Conservation (phyloP, 2,113 vertebrate genomes). For the Hippocampus mohnikei region DNA sequence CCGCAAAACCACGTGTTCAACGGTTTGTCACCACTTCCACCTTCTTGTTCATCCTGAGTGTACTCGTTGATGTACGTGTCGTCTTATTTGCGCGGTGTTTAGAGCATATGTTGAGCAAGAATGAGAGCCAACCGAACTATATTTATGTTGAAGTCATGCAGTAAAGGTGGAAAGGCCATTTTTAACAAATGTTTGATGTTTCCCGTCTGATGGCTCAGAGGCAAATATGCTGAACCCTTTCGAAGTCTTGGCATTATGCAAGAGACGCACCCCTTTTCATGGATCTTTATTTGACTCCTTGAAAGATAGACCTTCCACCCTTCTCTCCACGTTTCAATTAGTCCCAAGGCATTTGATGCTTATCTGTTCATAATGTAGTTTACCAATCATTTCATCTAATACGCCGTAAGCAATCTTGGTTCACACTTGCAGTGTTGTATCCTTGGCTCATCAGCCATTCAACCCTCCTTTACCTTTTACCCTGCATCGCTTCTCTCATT, state of each 20-base stretch:
- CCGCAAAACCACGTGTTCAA: conserved; percentile 86
- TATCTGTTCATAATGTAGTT: conserved; percentile 58
- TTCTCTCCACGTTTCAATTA: conserved; percentile 44
- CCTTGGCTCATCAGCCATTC: conserved; percentile 25
- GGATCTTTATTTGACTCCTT: conserved; percentile 18
- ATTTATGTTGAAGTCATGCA: background rate
- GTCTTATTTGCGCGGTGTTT: conserved; percentile 43
- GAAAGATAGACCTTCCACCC: conserved; percentile 22
- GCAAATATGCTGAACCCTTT: conserved; percentile 3
- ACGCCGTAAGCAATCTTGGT: conserved; percentile 51
- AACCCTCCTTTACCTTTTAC: conserved; percentile 19
- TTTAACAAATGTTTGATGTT: background rate
- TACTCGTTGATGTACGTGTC: background rate
- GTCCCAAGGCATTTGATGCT: conserved; percentile 48
- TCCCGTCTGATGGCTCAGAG: background rate
- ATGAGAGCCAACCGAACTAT: conserved; percentile 36
- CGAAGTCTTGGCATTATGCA: conserved; percentile 17
- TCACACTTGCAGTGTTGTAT: conserved; percentile 39
- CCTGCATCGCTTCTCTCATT: conserved; percentile 51
- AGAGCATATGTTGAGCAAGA: conserved; percentile 55
- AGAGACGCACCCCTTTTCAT: conserved; percentile 3
- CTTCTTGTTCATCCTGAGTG: conserved; percentile 48
- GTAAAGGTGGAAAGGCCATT: background rate
- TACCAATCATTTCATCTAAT: conserved; percentile 58
- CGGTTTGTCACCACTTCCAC: conserved; percentile 92